These are phyloP conservation scores for Helicoverpa assulta DNA, from an alignment of 2,888 invertebrate species.

Conservation along the genomic window DNA sequence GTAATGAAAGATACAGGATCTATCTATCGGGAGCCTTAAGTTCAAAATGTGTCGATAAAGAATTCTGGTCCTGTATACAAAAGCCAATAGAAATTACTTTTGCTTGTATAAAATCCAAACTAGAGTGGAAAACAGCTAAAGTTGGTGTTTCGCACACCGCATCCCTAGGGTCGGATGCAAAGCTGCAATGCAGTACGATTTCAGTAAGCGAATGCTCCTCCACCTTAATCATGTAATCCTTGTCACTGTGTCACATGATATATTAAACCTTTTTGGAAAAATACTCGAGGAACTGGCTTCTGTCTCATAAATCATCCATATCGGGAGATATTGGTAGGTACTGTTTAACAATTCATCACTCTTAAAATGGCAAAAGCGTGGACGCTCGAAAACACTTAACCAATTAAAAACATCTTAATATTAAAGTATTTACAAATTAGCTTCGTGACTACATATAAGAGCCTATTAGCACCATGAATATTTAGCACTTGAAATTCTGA, in stretches of 20 bases:
- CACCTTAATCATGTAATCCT: background rate
- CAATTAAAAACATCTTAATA: constrained; percentile 9
- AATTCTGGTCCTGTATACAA: background rate
- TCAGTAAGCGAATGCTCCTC: constrained; percentile 3
- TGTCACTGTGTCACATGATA: constrained; percentile 29
- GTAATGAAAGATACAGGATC: too few relatives aligned
- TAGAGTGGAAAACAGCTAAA: constrained; percentile 12
- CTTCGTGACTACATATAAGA: background rate
- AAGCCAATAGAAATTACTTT: constrained; percentile 9
- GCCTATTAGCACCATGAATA: constrained; percentile 6
- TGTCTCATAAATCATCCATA: background rate
- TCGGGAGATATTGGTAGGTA: background rate
- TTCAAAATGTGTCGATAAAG: background rate
- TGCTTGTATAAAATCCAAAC: constrained; percentile 8
- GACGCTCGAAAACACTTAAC: background rate
- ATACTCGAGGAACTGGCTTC: background rate
- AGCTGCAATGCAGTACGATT: background rate
- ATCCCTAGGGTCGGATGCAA: constrained; percentile 7
- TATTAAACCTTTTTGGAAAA: constrained; percentile 30
- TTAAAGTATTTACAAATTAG: constrained; percentile 9
- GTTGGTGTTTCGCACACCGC: constrained; percentile 24
- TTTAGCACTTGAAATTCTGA: constrained; percentile 10
- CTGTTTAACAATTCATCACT: background rate
- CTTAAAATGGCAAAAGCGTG: background rate
- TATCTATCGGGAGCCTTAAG: too few relatives aligned